Base-by-base conservation (phyloP, 2,797 vertebrate species). In the Spondyliosoma cantharus region DNA sequence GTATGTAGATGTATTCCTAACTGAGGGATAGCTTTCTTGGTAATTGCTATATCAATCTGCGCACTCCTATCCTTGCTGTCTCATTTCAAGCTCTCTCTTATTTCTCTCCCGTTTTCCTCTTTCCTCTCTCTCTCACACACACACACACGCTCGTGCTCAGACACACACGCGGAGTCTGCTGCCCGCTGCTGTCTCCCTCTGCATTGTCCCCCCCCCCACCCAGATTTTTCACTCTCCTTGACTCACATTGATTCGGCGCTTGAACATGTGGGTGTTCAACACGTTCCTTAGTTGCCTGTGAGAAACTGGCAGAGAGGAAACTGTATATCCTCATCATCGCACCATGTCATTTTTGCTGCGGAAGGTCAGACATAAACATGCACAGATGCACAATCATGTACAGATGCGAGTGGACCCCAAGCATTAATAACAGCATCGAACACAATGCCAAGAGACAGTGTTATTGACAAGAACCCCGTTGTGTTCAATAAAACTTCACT, bases 11-110 rank as follows among this genome's bases (percentile, higher is more conserved):
- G 89, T 91, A 95, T 95, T 95, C 90, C 79, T 89, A 92, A 90
- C 93, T 88, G 85, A 91, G 88, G 85, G 91, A 93, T 91, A 87
- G 91, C 89, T 90, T 94, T 93, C 81, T 86, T 89, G 87, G 87
- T 94, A 95, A 95, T 94, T 94, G 92, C 93, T 88, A 87, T 94
- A 95, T 95, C 93, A 94, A 92, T 95, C 94, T 93, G 84, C 88
- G 86, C 91, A 88, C 86, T 92, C 82, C 89, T 89, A 84, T 91
- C 86, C 79, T 82, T 88, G 81, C 90, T 73, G 80, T 93, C 89
- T 93, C 82, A 86, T 89, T 90, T 87, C 83, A 82, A 71, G 61
- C 83, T 86, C 82, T 45, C 79, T 71, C 84, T 86, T 87, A 74
- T 90, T 89, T 83, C 76, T 79, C 65, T 82, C 63, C 32, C 5